Conservation (phyloP, 2,113 vertebrate species). For the Gambusia holbrooki region DNA sequence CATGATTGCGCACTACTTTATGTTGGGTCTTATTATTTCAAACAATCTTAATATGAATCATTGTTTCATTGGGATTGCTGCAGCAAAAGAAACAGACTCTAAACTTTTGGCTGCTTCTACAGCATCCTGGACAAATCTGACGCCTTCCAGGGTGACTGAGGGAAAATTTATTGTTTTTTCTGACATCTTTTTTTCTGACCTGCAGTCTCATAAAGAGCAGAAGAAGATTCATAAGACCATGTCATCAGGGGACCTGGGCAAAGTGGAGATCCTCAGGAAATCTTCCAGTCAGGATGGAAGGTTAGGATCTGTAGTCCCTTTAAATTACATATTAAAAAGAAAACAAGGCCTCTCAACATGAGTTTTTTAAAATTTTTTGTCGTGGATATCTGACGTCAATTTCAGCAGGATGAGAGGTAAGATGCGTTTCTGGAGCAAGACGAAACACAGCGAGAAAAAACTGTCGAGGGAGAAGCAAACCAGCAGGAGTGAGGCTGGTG, state of each 20-base stretch:
- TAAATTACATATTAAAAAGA: neutral
- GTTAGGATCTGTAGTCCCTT: slow-evolving; percentile 73
- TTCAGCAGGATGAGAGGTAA: slow-evolving; percentile 85
- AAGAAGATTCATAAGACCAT: slow-evolving; percentile 90
- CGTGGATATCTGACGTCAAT: neutral
- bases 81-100: neutral
- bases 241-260: slow-evolving; percentile 93
- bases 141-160: neutral
- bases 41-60: neutral
- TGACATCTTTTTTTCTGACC: neutral
- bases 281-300: slow-evolving; percentile 83
- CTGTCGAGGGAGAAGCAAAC: slow-evolving; percentile 79
- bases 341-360: neutral
- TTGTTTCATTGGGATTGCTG: neutral
- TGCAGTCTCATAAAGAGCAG: slow-evolving; percentile 82
- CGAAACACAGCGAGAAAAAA: slow-evolving; percentile 89
- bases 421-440: slow-evolving; percentile 93
- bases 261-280: slow-evolving; percentile 82
- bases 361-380: neutral
- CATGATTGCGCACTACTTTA: neutral
- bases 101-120: no score
- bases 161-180: neutral
- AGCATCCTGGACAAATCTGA: neutral
- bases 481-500: slow-evolving; percentile 80
- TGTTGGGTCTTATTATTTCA: neutral